These are phyloP conservation scores for Phycodurus eques DNA, from an alignment of 2,113 vertebrate genomes.

Conservation along the genomic window DNA sequence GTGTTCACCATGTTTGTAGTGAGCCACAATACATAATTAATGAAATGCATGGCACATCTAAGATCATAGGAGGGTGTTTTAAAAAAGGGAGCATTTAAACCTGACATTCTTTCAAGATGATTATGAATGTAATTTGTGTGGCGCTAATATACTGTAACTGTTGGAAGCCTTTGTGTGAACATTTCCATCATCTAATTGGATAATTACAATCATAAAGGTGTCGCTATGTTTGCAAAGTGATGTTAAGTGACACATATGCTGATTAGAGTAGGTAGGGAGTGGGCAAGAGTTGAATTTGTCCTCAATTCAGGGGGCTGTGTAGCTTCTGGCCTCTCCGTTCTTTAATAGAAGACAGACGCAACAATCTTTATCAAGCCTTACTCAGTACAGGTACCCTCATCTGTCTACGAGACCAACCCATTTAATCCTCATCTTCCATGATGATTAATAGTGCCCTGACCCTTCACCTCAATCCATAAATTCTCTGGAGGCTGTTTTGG, in stretches of 20 bases:
- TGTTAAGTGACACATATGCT: conserved; percentile 35
- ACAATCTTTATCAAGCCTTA: conserved; percentile 65
- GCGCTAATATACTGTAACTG: not conserved
- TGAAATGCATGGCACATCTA: conserved; percentile 63
- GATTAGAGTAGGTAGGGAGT: not conserved
- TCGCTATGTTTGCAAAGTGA: conserved; percentile 18
- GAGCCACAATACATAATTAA: conserved; percentile 74
- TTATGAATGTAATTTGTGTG: conserved; percentile 4
- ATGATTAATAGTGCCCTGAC: conserved; percentile 76
- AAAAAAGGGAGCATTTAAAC: conserved; percentile 34
- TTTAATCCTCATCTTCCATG: conserved; percentile 67
- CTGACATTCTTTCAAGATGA: conserved; percentile 51
- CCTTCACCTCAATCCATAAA: conserved; percentile 66
- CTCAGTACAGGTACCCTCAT: conserved; percentile 55
- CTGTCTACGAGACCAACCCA: conserved; percentile 55
- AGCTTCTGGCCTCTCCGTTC: conserved; percentile 49
- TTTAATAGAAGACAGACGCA: conserved; percentile 76
- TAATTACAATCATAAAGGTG: conserved; percentile 11
- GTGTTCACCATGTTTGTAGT: conserved; percentile 55
- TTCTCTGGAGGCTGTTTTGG: conserved; percentile 54
- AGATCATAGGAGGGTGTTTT: conserved; percentile 69
- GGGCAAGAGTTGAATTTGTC: conserved; percentile 18
- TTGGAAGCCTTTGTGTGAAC: conserved; percentile 14
- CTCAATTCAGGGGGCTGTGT: conserved; percentile 48
- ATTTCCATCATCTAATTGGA: conserved; percentile 23